Percentiles rank a stretch among this genome's conserved stretches.
Conservation (phyloP, 2,113 vertebrate species). For the Callocephalon fimbriatum region DNA sequence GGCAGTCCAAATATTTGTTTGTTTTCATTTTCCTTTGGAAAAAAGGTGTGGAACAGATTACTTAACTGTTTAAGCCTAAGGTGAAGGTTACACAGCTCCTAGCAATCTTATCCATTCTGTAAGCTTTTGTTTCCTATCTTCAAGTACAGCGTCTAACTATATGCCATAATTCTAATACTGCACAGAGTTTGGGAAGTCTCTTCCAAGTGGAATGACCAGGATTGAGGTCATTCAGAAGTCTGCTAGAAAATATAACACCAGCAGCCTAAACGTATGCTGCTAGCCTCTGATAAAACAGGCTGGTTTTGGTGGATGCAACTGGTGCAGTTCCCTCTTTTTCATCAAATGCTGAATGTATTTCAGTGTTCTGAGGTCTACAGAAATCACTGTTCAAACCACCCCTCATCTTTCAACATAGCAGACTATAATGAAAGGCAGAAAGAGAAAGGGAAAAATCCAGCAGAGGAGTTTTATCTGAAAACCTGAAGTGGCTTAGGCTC, state of each 20-base stretch:
- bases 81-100: conserved; percentile 39
- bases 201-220: background rate
- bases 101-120: background rate
- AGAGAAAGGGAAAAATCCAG: background rate
- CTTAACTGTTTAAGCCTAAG: conserved; percentile 37
- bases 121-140: background rate
- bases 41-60: conserved; percentile 48
- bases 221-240: conserved; percentile 21
- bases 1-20: conserved; percentile 71
- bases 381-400: background rate
- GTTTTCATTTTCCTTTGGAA: conserved; percentile 45
- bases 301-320: background rate
- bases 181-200: conserved; percentile 5
- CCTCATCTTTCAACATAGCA: background rate
- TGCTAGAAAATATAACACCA: conserved; percentile 25
- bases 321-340: background rate
- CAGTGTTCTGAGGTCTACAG: background rate
- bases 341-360: background rate
- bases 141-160: background rate
- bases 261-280: background rate
- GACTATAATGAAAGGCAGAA: background rate
- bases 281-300: background rate
- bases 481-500: background rate
- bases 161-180: background rate
- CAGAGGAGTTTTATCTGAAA: background rate